These are phyloP conservation scores for Drosophila trapezifrons DNA, from an alignment of 1,140 invertebrate species.

Conservation along the genomic window DNA sequence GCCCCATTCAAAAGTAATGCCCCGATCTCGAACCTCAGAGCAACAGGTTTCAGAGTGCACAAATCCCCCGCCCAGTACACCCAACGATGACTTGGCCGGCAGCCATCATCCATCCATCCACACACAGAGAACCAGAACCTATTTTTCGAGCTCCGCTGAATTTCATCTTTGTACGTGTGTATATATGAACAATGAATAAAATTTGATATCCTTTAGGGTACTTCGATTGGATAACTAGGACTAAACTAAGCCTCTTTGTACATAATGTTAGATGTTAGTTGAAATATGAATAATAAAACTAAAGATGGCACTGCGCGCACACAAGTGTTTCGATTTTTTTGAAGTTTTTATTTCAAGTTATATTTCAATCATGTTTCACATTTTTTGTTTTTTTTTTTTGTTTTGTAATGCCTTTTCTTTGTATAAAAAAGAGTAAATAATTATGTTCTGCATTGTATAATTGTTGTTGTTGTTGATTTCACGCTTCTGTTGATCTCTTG, in stretches of 20 bases:
- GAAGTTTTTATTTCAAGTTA: constrained; percentile 80
- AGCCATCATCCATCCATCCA: constrained; percentile 9
- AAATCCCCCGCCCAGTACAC: background rate
- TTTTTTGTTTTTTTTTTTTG: constrained; percentile 42
- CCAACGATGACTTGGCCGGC: constrained; percentile 13
- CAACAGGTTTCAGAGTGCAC: constrained; percentile 63
- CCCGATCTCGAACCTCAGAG: constrained; percentile 1
- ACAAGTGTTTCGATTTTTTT: constrained; percentile 66
- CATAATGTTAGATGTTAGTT: constrained; percentile 61
- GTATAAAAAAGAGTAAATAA: constrained; percentile 83
- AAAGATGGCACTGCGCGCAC: constrained; percentile 24
- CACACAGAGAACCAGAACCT: constrained; percentile 21
- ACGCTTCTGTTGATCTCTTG: constrained; percentile 67
- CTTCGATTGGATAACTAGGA: constrained; percentile 16
- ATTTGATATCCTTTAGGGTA: constrained; percentile 57
- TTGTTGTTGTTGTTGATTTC: constrained; percentile 63
- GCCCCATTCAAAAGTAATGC: constrained; percentile 40
- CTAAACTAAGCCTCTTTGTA: constrained; percentile 58
- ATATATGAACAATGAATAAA: constrained; percentile 26
- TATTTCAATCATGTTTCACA: constrained; percentile 84
- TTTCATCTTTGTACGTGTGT: constrained; percentile 45
- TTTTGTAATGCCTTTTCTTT: constrained; percentile 76
- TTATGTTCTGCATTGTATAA: constrained; percentile 77
- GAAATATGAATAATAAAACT: constrained; percentile 62
- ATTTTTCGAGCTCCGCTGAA: constrained; percentile 53